Conservation (phyloP, 2,888 invertebrate genomes). For the Bugula neritina region DNA sequence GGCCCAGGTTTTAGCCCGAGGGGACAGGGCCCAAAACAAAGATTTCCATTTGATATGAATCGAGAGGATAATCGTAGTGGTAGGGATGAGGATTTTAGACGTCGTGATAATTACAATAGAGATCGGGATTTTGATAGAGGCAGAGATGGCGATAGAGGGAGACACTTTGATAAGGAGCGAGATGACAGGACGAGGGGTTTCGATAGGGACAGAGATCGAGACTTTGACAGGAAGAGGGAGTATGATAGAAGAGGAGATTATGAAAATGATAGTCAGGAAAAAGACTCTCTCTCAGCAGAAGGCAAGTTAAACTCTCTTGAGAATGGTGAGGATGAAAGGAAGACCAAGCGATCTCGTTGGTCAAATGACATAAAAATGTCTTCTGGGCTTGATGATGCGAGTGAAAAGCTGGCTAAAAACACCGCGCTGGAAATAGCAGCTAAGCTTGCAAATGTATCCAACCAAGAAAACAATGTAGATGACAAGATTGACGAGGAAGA, state of each 20-base stretch:
- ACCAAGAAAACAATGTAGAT: too few species aligned
- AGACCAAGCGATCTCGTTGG: constrained; percentile 9
- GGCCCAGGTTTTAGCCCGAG: constrained; percentile 15
- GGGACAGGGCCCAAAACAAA: constrained; percentile 1
- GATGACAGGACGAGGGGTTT: neutral
- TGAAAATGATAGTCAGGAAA: neutral
- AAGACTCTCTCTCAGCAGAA: neutral
- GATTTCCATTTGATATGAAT: constrained; percentile 8
- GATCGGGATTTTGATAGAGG: neutral
- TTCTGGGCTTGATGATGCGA: constrained; percentile 18
- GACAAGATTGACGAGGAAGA: neutral
- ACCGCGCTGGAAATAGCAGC: constrained; percentile 8
- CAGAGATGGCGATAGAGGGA: neutral
- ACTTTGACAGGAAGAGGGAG: neutral
- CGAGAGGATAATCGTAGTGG: neutral
- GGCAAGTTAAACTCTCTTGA: neutral
- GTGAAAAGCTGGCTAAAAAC: constrained; percentile 13
- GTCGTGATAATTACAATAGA: neutral
- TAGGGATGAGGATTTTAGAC: neutral
- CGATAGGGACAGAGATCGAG: neutral
- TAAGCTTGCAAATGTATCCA: neutral
- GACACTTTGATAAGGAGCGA: neutral
- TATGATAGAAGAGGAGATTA: neutral
- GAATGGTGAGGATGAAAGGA: neutral
- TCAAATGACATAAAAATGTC: neutral